phyloP scores from a whole-genome alignment of 2,797 vertebrate genomes.

The Oceanodroma leucorhoa region DNA sequence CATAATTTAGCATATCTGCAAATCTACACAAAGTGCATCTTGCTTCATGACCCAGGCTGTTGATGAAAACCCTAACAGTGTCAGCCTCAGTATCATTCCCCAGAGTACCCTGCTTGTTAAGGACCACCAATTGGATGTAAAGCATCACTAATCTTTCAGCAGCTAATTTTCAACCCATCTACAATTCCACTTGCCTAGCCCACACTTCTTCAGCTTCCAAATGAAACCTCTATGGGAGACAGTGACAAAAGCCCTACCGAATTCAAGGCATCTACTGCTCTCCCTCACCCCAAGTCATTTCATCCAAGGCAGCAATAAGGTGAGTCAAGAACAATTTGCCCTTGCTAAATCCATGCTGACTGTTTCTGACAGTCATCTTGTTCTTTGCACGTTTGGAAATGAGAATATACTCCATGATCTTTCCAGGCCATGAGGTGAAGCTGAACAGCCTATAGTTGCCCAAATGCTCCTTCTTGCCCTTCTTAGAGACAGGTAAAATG shows the following conservation, averaged over 20 bases:
- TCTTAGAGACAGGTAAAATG: background rate
- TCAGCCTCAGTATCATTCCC: background rate
- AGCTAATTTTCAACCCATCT: background rate
- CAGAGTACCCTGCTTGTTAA: background rate
- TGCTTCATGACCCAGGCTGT: background rate
- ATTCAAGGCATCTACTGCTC: background rate
- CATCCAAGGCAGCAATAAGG: background rate
- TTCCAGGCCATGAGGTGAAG: background rate
- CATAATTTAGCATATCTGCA: background rate
- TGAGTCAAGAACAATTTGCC: background rate
- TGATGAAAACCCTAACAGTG: background rate
- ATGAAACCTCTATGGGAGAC: background rate
- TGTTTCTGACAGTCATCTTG: background rate
- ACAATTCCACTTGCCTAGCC: background rate
- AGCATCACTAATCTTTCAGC: background rate
- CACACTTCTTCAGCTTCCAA: background rate
- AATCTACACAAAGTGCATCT: background rate
- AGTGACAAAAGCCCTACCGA: background rate
- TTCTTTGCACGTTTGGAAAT: background rate
- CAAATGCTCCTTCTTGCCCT: background rate
- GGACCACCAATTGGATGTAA: background rate
- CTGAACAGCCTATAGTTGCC: fast-evolving
- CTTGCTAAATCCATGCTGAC: background rate
- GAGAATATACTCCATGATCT: background rate
- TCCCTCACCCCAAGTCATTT: background rate